A percentile compares a stretch with the other conserved stretches of the same genome.
These are phyloP conservation scores for Ephialtes manifestator DNA, from an alignment of 2,888 invertebrate species.

Conservation along the genomic window DNA sequence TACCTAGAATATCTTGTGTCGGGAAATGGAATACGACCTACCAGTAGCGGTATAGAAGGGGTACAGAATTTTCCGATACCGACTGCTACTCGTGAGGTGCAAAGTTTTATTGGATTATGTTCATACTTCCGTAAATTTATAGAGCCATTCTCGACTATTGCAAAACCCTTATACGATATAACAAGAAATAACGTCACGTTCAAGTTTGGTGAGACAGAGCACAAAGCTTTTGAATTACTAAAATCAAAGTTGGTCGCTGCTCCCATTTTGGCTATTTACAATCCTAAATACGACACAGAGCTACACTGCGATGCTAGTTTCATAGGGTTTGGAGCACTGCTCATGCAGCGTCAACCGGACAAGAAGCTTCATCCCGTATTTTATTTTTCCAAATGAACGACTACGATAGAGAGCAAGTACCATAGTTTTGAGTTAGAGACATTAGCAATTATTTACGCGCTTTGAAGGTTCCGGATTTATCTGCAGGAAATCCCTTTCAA, in stretches of 20 bases:
- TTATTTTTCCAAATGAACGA: conserved; percentile 77
- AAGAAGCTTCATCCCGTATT: conserved; percentile 75
- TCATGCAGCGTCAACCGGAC: conserved; percentile 77
- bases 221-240: conserved; percentile 64
- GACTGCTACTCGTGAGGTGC: conserved; percentile 66
- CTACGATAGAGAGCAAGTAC: conserved; percentile 73
- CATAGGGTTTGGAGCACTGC: conserved; percentile 77
- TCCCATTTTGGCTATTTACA: conserved; percentile 77
- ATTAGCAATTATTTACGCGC: conserved; percentile 65
- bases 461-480: conserved; percentile 73
- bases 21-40: conserved; percentile 23
- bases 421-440: conserved; percentile 79
- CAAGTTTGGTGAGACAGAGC: not conserved
- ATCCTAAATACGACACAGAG: conserved; percentile 77
- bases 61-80: conserved; percentile 37
- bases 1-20: conserved; percentile 66
- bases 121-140: conserved; percentile 77
- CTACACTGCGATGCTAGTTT: conserved; percentile 79
- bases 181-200: not conserved
- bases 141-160: conserved; percentile 70
- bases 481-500: conserved; percentile 73
- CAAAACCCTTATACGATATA: conserved; percentile 77
- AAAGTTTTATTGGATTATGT: conserved; percentile 75
- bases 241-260: conserved; percentile 66
- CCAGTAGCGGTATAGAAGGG: conserved; percentile 14